phyloP scores from a whole-genome alignment of 2,113 vertebrate genomes.

The Aegypius monachus region DNA sequence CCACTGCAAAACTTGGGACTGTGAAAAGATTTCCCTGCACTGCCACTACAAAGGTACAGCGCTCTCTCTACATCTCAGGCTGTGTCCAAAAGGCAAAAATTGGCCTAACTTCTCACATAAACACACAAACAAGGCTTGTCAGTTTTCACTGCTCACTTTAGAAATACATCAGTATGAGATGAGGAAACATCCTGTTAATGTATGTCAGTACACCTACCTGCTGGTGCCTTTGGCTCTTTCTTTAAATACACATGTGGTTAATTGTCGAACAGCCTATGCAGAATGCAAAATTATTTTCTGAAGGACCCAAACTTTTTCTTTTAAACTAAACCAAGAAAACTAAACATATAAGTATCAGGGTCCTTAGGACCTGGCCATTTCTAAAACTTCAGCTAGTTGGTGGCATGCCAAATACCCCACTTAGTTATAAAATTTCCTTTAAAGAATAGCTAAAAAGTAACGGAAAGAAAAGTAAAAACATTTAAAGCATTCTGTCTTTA shows the following conservation, averaged over 20 bases:
- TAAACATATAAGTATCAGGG: background rate
- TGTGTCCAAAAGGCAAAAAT: background rate
- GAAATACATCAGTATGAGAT: background rate
- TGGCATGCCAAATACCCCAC: background rate
- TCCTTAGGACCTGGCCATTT: background rate
- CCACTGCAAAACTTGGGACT: background rate
- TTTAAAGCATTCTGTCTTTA: background rate
- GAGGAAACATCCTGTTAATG: background rate
- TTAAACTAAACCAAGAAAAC: background rate
- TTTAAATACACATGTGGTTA: background rate
- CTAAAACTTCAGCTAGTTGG: background rate
- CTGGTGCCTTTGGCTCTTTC: background rate
- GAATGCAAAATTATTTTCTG: background rate
- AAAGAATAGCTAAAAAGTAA: background rate
- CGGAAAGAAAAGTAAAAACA: background rate
- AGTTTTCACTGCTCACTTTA: background rate
- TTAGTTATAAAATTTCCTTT: background rate
- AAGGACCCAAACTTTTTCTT: background rate
- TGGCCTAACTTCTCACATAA: background rate
- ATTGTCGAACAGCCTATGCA: background rate
- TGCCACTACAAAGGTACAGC: background rate
- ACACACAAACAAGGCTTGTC: background rate
- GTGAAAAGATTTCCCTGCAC: background rate
- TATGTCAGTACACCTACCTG: background rate
- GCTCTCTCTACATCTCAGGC: background rate